These are phyloP conservation scores for Sebastes miniatus DNA, from an alignment of 2,797 vertebrate species.

Conservation along the genomic window DNA sequence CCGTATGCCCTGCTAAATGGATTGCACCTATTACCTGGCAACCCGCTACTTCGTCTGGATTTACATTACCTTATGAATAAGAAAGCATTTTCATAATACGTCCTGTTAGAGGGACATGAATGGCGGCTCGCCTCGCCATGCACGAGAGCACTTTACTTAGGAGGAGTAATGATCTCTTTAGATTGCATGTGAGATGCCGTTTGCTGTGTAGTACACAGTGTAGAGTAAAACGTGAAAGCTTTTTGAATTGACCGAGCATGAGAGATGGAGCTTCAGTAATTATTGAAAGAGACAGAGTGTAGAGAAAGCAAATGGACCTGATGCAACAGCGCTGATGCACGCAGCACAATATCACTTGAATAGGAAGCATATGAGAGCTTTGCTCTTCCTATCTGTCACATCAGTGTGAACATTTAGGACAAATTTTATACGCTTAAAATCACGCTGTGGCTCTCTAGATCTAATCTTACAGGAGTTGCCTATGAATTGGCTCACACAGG, in stretches of 20 bases:
- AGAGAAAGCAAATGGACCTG: constrained; percentile 56
- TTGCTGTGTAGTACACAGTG: constrained; percentile 30
- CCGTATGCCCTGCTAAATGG: constrained; percentile 36
- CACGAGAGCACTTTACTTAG: constrained; percentile 47
- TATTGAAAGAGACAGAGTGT: constrained; percentile 61
- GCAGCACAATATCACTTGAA: constrained; percentile 26
- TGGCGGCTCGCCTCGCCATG: constrained; percentile 8
- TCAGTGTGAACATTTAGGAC: constrained; percentile 47
- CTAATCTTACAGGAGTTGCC: not conserved
- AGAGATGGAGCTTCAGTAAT: constrained; percentile 66
- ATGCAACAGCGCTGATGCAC: constrained; percentile 34
- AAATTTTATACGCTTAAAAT: constrained; percentile 30
- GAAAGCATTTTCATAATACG: constrained; percentile 35
- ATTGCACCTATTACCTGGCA: constrained; percentile 30
- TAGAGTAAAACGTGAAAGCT: constrained; percentile 58
- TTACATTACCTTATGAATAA: constrained; percentile 52
- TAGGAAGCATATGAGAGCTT: constrained; percentile 23
- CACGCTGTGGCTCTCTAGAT: not conserved
- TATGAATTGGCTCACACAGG: not conserved
- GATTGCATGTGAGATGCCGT: constrained; percentile 30
- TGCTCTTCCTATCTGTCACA: constrained; percentile 30
- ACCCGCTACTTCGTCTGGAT: constrained; percentile 36
- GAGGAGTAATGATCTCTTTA: constrained; percentile 51
- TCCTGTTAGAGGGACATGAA: constrained; percentile 22
- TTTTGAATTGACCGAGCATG: constrained; percentile 63